Evolutionary conservation across 2,113 vertebrate species (phyloP), one percentile per base, ranked within the genome.

Genomic region (Formicarius rufipectus): DNA sequence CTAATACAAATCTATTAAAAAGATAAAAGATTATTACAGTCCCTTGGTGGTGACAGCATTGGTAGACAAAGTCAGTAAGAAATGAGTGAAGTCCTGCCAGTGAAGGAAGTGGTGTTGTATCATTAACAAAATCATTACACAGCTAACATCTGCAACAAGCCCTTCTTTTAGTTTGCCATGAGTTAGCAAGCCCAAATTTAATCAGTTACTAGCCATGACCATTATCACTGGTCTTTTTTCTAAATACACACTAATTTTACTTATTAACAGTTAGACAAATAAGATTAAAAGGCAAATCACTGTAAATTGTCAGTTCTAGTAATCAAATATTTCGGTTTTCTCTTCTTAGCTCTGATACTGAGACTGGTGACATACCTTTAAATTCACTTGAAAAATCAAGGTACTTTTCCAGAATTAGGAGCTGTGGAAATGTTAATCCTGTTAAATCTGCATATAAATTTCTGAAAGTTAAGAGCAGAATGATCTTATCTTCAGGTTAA

Each of bases 331-430:
- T 72, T 89, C 28, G 27, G 3, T 27, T 87, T 67, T 90, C 39
- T 45, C 55, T 67, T 3, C 58, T 9, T 74, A 58, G 25, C 50
- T 53, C n/a, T 75, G 30, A 44, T 67, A 33, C 21, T 84, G 39
- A 87, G 17, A 53, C 40, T 95, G 45, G 47, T 64, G n/a, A 5
- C 18, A 31, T 8, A 19, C 7, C 31, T 75, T 74, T 89, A 68
- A 92, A 39, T 74, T 82, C 40, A 62, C 8, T 66, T 91, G 72
- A 94, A 95, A 93, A 93, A 56, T 39, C 37, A 80, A 94, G 45
- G 35, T 94, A 25, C 35, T 95, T 64, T 76, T 58, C 87, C 73
- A 60, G 25, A 93, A 79, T 78, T 78, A 75, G 45, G 64, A 93
- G 18, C n/a, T 78, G 68, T 81, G 58, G 52, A 73, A 96, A 72